A percentile compares a stretch with the other conserved stretches of the same genome.
Conservation (phyloP, 2,113 vertebrate genomes). For the Tragelaphus buxtoni region DNA sequence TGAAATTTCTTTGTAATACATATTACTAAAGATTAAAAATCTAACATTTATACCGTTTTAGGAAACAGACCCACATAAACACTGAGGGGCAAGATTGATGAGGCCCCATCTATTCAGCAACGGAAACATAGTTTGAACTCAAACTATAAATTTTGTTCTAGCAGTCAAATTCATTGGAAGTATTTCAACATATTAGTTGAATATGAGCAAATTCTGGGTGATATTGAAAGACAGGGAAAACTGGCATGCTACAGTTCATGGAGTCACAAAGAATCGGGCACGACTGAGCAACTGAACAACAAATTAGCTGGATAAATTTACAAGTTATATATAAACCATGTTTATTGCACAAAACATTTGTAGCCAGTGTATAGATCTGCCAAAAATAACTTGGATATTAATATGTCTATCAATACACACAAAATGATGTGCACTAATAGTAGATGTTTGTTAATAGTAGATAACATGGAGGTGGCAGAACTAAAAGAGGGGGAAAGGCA, state of each 20-base stretch:
- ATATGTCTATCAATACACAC: not conserved
- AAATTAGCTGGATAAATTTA: not conserved
- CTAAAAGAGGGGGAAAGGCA: not conserved
- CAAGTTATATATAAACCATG: not conserved
- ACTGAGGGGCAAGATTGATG: not conserved
- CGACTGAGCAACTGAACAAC: not conserved
- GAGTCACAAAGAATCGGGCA: not conserved
- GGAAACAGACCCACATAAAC: not conserved
- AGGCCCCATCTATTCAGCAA: not conserved
- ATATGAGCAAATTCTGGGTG: not conserved
- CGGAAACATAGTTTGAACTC: not conserved
- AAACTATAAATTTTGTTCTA: not conserved
- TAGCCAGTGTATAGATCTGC: not conserved
- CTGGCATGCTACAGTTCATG: not conserved
- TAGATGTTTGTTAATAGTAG: not conserved
- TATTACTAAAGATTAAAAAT: not conserved
- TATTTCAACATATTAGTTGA: not conserved
- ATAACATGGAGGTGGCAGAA: not conserved
- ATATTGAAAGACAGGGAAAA: not conserved
- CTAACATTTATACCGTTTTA: not conserved
- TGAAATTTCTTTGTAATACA: not conserved
- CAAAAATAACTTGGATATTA: not conserved
- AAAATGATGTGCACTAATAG: not conserved
- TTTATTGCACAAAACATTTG: not conserved
- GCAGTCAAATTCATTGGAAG: not conserved